Base-by-base conservation (phyloP, 53 echinoderm and acorn worm species). In the Zoroaster sp. region DNA sequence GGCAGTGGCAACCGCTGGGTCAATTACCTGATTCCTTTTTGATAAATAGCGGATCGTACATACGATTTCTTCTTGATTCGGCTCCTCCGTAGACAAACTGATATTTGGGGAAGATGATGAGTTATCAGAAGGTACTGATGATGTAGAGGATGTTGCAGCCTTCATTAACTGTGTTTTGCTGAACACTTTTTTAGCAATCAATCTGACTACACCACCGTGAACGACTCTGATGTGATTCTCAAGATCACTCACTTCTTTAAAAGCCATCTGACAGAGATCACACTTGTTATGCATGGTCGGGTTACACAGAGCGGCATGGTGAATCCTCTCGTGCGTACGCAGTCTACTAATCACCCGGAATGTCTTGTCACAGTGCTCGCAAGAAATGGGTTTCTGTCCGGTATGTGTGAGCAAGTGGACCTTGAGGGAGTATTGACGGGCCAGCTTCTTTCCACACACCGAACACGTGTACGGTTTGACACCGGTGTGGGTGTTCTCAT, bases 401-500 rank as follows among this genome's bases (percentile, higher is more conserved):
- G 71, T 38, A 21, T 85, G 85, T 2, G 66, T 70, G 69, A 85
- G 20, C 85, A 85, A 69, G 85, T 85, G 85, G n/a, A 69, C 69
- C 51, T 85, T 85, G 35, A 85, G 85, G 31, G 85, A 69, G 47
- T 85, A 69, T 12, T 46, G 85, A 5, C 85, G 85, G 36, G 85
- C 69, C 4, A 85, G 85, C 69, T 85, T 85, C 51, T 49, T 85
- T 21, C 85, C 85, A 13, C 85, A 85, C 40, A 85, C 34, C 12
- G 43, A 45, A n/a, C 85, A 85, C 4, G 85, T 42, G 35, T 85
- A 85, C 4, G 85, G 85, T 49, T 85, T 85, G 51, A 85, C 46
- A 69, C 85, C 85, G 2, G 85, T 85, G 47, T 85, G 85, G 13
- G 85, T 85, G 68, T 85, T 70, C 18, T 85, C 85, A 21, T 85